Base-by-base conservation (phyloP, 2,797 vertebrate genomes). In the Mormyrus proboscirostris region DNA sequence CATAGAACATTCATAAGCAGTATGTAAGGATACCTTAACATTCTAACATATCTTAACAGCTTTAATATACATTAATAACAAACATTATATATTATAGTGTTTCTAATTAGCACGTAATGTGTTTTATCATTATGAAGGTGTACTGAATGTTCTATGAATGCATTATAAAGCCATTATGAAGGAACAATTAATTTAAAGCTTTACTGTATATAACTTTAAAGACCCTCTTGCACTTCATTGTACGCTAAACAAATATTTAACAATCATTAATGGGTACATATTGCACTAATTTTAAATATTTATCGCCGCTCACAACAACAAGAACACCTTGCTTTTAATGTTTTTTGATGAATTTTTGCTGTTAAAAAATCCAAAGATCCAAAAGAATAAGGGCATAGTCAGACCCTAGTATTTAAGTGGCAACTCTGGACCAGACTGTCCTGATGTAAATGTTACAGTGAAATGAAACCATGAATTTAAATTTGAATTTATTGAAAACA, bases 381-480 rank as follows among this genome's bases (percentile, higher is more conserved):
- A 73, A 38, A 16, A 38, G 33, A 73, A 14, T 38, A 33, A 73
- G 33, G 33, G 12, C 3, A 38, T 2, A 73, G 69, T 41, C 14
- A 76, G 9, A 19, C 33, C 29, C 62, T 10, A 12, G 3, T 76
- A 41, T 41, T 76, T 41, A 41, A 38, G 33, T 19, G 41, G 29
- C 12, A 16, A 2, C 14, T 76, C 5, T 76, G 12, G 33, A 41
- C 69, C 3, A 5, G 38, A 76, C 33, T 4, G 6, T 76, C 16
- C 33, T 76, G 5, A 38, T 41, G 4, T 2, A 76, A 47, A 49
- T 50, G 82, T 84, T 49, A 47, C 41, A 50, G 38, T 76, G 2
- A 12, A 65, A 88, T 88, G 41, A 90, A 69, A 88, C n/a, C 25
- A 41, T 88, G 76, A 69, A 57, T 88, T 49, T 53, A 33, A 33